These are phyloP conservation scores for Stomatorhinus ivindoensis DNA, from an alignment of 2,113 vertebrate species.

Conservation along the genomic window DNA sequence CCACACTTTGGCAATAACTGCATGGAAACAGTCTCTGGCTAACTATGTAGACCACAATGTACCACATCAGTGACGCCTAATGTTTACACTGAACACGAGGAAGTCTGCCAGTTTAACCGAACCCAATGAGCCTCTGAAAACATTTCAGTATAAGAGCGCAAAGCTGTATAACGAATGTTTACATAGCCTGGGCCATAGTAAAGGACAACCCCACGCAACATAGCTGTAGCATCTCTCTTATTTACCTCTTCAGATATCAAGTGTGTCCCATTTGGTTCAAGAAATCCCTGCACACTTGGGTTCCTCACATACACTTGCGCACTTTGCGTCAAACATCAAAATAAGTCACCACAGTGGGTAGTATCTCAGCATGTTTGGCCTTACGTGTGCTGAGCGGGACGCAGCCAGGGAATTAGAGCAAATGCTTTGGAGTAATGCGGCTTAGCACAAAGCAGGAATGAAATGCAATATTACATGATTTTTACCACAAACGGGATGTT, in stretches of 20 bases:
- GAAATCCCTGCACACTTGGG: not conserved
- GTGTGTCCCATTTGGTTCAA: not conserved
- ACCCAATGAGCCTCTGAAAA: not conserved
- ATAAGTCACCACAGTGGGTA: not conserved
- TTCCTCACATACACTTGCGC: not conserved
- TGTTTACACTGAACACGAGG: not conserved
- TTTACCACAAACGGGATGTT: not conserved
- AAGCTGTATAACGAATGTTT: not conserved
- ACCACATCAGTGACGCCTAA: not conserved
- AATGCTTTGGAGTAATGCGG: not conserved
- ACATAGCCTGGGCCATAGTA: not conserved
- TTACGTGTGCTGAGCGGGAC: not conserved
- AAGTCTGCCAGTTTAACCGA: not conserved
- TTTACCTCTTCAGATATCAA: not conserved
- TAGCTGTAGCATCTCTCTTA: not conserved
- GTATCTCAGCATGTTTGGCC: not conserved
- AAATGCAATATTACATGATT: not conserved
- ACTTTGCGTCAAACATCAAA: not conserved
- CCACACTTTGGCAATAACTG: not conserved
- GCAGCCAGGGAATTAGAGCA: not conserved
- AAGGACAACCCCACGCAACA: not conserved
- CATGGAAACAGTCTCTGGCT: not conserved
- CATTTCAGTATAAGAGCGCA: not conserved
- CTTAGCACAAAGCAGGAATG: not conserved
- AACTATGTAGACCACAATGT: not conserved